Evolutionary conservation across 2,888 invertebrate genomes (phyloP).

Genomic region (Drosophila greeni): DNA sequence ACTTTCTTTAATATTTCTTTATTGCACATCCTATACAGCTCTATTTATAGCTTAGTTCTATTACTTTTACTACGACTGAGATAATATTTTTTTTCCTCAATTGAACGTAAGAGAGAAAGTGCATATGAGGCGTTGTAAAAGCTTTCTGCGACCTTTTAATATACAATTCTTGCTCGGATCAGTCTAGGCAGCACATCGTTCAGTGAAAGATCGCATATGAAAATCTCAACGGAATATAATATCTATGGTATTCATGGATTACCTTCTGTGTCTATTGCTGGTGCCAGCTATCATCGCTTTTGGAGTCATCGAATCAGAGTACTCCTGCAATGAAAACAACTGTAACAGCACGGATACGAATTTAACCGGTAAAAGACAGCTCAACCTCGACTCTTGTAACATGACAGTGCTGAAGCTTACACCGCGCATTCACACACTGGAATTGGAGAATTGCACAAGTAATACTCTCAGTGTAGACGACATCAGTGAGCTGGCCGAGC

Average conservation of each 20-base stretch:
- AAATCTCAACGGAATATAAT: background rate
- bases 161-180: background rate
- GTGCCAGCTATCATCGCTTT: background rate
- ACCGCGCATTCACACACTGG: background rate
- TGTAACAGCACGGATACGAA: background rate
- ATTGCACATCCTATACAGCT: background rate
- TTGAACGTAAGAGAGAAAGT: background rate
- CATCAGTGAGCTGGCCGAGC: background rate
- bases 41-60: background rate
- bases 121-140: background rate
- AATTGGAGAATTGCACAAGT: background rate
- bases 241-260: background rate
- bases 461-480: background rate
- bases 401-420: background rate
- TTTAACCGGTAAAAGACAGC: background rate
- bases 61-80: background rate
- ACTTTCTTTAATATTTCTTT: background rate
- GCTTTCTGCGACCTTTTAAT: background rate
- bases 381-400: background rate
- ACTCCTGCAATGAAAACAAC: background rate
- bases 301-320: background rate
- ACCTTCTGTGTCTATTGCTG: background rate
- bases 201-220: background rate
- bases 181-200: background rate
- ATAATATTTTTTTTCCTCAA: background rate